Evolutionary conservation across 2,888 invertebrate species (phyloP), one percentile per base, ranked within the genome.

Genomic region (Capitulum mitella): DNA sequence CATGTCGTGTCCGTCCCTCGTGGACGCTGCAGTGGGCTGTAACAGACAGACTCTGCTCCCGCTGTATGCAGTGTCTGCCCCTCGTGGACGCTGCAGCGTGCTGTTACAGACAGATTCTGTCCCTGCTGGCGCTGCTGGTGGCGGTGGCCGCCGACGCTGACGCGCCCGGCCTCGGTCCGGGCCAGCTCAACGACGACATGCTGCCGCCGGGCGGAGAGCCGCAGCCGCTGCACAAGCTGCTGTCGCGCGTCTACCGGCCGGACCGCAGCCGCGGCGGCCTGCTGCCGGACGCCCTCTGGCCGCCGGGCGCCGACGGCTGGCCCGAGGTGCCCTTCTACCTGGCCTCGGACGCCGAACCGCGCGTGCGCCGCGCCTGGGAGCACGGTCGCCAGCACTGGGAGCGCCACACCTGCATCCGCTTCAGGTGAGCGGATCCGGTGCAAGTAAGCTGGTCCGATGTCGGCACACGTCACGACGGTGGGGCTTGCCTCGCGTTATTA

Each of bases 251-350:
- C 26, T 40, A 70, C 70, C 70, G 26, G 26, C 70, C 70, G 16
- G 70, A 70, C 70, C 64, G 3, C 19, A 64, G 19, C 19, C 64
- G 64, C 19, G 70, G 40, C 22, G 37, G 37, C 37, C 37, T 40
- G 70, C 70, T 70, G 70, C 40, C 70, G 1, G 70, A 70, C 40
- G 70, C 70, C 10, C 70, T 70, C 22, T 70, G 70, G 70, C 70
- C 70, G 40, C 70, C 70, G 14, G 70, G 40, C 40, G 26, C 22
- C 22, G 26, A 8, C 70, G 70, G 70, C 37, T 70, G 70, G 70
- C 70, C 70, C 3, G 22, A 70, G 70, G 40, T 70, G 26, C 40
- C 70, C 37, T 70, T 70, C 70, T 70, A 40, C 40, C 37, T 70
- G 40, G 12, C 29, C 8, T 19, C 37, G 22, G 70, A 37, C 37